Conservation (phyloP, 2,113 vertebrate genomes). For the Thamnaconus septentrionalis region DNA sequence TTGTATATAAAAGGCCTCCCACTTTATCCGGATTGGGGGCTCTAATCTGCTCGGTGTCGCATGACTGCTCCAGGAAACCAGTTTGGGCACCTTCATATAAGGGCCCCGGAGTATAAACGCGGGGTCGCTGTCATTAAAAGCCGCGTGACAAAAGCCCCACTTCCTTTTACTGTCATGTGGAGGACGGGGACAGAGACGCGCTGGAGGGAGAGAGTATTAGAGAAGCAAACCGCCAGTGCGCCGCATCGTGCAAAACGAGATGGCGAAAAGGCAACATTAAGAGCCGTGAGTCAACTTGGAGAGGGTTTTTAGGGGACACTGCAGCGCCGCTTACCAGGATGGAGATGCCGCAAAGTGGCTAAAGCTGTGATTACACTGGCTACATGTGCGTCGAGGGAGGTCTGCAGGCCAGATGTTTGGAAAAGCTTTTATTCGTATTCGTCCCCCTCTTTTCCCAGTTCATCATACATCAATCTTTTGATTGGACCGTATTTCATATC, state of each 20-base stretch:
- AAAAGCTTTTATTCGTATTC: slow-evolving; percentile 60
- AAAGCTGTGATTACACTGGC: slow-evolving; percentile 69
- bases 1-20: slow-evolving; percentile 85
- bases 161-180: slow-evolving; percentile 77
- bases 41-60: slow-evolving; percentile 85
- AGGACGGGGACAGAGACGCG: slow-evolving; percentile 12
- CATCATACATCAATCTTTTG: slow-evolving; percentile 68
- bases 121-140: slow-evolving; percentile 77
- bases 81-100: slow-evolving; percentile 79
- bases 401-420: slow-evolving; percentile 79
- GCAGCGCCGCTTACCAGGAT: slow-evolving; percentile 43
- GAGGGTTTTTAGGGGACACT: slow-evolving; percentile 59
- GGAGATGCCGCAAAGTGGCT: slow-evolving; percentile 71
- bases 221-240: background rate
- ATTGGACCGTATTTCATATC: slow-evolving; percentile 57
- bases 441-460: slow-evolving; percentile 54
- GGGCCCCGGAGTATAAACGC: slow-evolving; percentile 62
- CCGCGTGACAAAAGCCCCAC: slow-evolving; percentile 78
- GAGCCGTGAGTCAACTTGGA: slow-evolving; percentile 45
- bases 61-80: slow-evolving; percentile 83
- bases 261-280: slow-evolving; percentile 30
- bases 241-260: slow-evolving; percentile 11
- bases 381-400: slow-evolving; percentile 72
- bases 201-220: slow-evolving; percentile 19
- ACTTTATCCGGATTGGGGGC: slow-evolving; percentile 83